These are phyloP conservation scores for Lophius piscatorius DNA, from an alignment of 2,113 vertebrate species.

Conservation along the genomic window DNA sequence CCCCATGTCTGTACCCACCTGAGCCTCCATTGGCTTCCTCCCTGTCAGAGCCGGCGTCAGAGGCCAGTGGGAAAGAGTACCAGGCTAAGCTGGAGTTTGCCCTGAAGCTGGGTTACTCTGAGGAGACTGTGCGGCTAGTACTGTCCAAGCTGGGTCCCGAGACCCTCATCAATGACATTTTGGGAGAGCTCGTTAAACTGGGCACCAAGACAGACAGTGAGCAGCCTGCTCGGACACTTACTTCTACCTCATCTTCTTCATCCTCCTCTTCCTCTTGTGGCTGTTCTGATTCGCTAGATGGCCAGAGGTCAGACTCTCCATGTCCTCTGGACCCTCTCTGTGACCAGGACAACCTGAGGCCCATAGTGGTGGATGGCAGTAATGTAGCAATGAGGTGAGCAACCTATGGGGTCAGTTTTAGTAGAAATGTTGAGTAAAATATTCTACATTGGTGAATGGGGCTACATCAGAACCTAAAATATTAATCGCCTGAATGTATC, in stretches of 20 bases:
- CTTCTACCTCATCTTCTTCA: conserved; percentile 73
- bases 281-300: conserved; percentile 81
- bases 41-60: neutral
- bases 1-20: neutral
- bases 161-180: conserved; percentile 96
- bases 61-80: conserved; percentile 80
- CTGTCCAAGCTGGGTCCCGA: conserved; percentile 93
- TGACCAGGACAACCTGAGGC: conserved; percentile 93
- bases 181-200: conserved; percentile 97
- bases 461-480: neutral
- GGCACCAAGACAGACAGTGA: conserved; percentile 91
- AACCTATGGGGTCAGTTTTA: too few relatives aligned
- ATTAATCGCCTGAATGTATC: neutral
- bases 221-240: conserved; percentile 73
- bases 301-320: conserved; percentile 88
- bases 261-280: conserved; percentile 81
- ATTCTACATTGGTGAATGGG: neutral
- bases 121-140: conserved; percentile 93
- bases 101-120: conserved; percentile 95
- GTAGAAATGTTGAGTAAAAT: too few relatives aligned
- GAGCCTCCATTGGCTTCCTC: conserved; percentile 4
- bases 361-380: conserved; percentile 94
- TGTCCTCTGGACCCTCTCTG: conserved; percentile 81
- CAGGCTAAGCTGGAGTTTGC: conserved; percentile 97
- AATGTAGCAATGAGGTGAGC: conserved; percentile 98